Base-by-base conservation (phyloP, 2,113 vertebrate genomes). In the Pedionomus torquatus region DNA sequence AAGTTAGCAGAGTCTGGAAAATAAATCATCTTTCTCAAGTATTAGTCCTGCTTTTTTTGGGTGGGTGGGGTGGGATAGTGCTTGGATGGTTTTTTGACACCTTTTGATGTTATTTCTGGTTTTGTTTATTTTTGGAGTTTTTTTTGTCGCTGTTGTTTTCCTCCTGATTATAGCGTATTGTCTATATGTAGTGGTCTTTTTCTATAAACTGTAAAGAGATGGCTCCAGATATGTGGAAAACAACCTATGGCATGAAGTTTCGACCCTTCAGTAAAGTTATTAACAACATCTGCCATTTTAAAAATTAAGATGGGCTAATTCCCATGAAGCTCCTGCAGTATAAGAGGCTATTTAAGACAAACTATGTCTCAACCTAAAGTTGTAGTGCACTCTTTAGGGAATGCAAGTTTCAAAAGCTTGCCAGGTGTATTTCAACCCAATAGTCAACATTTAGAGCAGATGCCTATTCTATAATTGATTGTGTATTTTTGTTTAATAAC, bases 391-490 rank as follows among this genome's bases (percentile, higher is more conserved):
- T 76, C 43, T 80, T 94, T 55, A 80, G 49, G 41, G 48, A 83
- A 80, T 49, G 26, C 35, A 87, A 33, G 85, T 95, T 95, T 90
- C 31, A 88, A 71, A 96, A 57, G 14, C n/a, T 89, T 91, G 21
- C 17, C 64, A 82, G 26, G 23, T 96, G 13, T 92, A 93, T 90
- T 96, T 96, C 83, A 95, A 51, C 35, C 17, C 58, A 70, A 51
- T 71, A 90, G 51, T n/a, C 87, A 66, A 66, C 87, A 89, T 81
- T 93, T 82, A 91, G 55, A 96, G 46, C 11, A 82, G 25, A 68
- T 93, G 35, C 37, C 51, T 86, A 11, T 87, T 96, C 72, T 92
- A 25, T 89, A 90, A 87, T 75, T 95, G 69, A 90, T 84, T 63
- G 7, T 76, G 17, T 63, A 3, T 81, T 69, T 63, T 39, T 61